These are phyloP conservation scores for Okamejei kenojei DNA, from an alignment of 2,797 vertebrate genomes.

Conservation along the genomic window DNA sequence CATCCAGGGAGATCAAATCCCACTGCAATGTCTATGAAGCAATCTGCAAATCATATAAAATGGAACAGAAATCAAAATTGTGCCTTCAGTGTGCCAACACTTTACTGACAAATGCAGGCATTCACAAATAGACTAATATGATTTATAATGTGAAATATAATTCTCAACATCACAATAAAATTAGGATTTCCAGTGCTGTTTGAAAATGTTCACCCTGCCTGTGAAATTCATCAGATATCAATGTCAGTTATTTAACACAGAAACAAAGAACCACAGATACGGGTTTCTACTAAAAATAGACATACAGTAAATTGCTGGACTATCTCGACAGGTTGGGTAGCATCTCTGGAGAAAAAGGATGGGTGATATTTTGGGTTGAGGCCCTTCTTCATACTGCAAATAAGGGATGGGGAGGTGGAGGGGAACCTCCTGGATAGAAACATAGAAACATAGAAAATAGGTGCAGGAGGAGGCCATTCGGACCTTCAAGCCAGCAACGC, in stretches of 20 bases:
- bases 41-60: conserved; percentile 52
- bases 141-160: background rate
- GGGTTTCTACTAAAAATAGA: too few species aligned
- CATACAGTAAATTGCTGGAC: too few species aligned
- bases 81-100: background rate
- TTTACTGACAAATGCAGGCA: background rate
- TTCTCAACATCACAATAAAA: background rate
- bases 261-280: too few species aligned
- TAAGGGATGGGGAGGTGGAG: too few species aligned
- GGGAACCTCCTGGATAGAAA: too few species aligned
- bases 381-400: too few species aligned
- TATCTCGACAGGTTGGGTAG: too few species aligned
- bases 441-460: too few species aligned
- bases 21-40: conserved; percentile 66
- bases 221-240: background rate
- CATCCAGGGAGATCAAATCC: conserved; percentile 67
- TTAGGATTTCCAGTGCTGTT: background rate
- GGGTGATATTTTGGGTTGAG: too few species aligned
- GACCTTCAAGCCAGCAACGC: too few species aligned
- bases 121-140: background rate
- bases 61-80: background rate
- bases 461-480: too few species aligned
- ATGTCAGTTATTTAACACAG: background rate
- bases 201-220: background rate
- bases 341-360: too few species aligned